Base-by-base conservation (phyloP, 2,888 invertebrate species). In the Acrobasis repandana region DNA sequence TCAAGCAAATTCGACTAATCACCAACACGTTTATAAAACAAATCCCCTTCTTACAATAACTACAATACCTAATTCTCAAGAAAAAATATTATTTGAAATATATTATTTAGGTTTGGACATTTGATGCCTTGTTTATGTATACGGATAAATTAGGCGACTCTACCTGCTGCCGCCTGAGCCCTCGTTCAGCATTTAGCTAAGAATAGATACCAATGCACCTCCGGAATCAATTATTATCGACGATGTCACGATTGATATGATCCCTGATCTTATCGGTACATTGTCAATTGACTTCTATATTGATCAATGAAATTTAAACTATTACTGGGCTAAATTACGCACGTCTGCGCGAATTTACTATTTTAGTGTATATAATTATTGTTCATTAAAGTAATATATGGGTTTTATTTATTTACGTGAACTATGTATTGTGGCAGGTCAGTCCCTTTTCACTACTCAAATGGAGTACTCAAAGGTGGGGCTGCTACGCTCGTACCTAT, bases 1-100 rank as follows among this genome's bases (percentile, higher is more conserved):
- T 73, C 71, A 71, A 72, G 66, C 67, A 69, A 77, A 80, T 77
- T 82, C 75, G 75, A 76, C 70, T 79, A 72, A 76, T 69, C 67
- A 73, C 71, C 61, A 62, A 61, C 59, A 60, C 47, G 62, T 49
- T 46, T 60, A 61, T 63, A 28, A 57, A 56, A 50, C 20, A 33
- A 54, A 61, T 54, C 43, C 14, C n/a, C 54, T 48, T 48, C 20
- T 51, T 28, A 20, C n/a, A n/a, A 15, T 33, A 33, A 14, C n/a
- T 14, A 11, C 43, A 4, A 43, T 14, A 43, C n/a, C 43, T 43
- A 1, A 11, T n/a, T 43, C 14, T 14, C 6, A 43, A 43, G n/a
- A 43, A 11, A 14, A 1, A n/a, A 11, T 14, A 14, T 43, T 11
- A 36, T 8, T 14, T n/a, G 3, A 43, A 5, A 1, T 14, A 43